Percentiles rank a stretch among this genome's conserved stretches.
These are phyloP conservation scores for Hybognathus amarus DNA, from an alignment of 2,797 vertebrate genomes.

Conservation along the genomic window DNA sequence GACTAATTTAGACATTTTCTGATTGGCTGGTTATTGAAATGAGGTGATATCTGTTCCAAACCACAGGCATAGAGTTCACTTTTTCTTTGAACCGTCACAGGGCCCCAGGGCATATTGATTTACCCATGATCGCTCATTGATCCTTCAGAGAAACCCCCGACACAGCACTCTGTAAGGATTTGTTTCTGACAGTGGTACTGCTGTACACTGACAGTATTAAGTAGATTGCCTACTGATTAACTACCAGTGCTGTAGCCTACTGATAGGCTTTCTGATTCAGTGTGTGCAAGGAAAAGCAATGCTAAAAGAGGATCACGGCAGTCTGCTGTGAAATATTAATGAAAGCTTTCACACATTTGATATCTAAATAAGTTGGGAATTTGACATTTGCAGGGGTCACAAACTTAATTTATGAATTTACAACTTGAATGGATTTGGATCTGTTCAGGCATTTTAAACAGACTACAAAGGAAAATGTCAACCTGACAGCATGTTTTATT, in stretches of 20 bases:
- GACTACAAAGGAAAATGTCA: background rate
- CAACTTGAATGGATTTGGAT: background rate
- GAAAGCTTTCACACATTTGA: background rate
- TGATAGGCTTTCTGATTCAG: slow-evolving; percentile 1
- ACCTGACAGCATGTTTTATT: background rate
- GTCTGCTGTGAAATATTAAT: background rate
- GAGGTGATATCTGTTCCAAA: slow-evolving; percentile 47
- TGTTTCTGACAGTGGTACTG: slow-evolving; percentile 29
- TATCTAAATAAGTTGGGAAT: background rate
- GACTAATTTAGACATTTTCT: background rate
- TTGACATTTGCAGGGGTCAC: slow-evolving; percentile 11
- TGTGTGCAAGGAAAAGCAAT: background rate
- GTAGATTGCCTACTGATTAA: slow-evolving; percentile 25
- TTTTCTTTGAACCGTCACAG: slow-evolving; percentile 52
- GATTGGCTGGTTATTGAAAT: slow-evolving; percentile 13
- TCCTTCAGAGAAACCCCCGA: slow-evolving; percentile 56
- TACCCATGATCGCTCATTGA: slow-evolving; percentile 66
- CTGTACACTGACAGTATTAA: slow-evolving; percentile 27
- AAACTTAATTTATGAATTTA: slow-evolving; percentile 7
- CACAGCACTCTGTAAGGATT: slow-evolving; percentile 44
- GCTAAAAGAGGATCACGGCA: background rate
- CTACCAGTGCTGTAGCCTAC: background rate
- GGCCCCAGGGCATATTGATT: slow-evolving; percentile 60
- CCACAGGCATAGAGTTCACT: background rate
- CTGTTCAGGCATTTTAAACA: background rate